Conservation (phyloP, 2,797 vertebrate genomes). For the Triplophysa yarkandensis region DNA sequence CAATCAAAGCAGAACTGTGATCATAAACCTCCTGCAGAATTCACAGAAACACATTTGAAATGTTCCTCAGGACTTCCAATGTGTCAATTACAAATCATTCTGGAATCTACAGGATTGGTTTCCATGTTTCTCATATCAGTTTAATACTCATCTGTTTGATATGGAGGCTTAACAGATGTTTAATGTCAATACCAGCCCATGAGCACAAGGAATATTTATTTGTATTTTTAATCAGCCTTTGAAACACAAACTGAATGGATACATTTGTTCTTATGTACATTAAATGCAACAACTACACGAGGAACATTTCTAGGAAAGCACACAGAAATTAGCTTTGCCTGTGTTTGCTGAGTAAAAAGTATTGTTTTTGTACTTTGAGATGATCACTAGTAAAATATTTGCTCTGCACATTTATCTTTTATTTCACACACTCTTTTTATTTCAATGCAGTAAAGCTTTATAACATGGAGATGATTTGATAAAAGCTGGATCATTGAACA, state of each 20-base stretch:
- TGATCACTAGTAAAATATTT: neutral
- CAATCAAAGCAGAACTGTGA: slow-evolving; percentile 4
- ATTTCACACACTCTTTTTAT: neutral
- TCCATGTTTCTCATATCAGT: neutral
- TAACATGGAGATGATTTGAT: neutral
- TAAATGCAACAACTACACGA: neutral
- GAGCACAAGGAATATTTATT: neutral
- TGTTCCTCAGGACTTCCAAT: neutral
- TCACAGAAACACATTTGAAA: neutral
- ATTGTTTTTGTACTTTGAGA: neutral
- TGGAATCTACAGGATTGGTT: neutral
- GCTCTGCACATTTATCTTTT: neutral
- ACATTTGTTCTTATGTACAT: neutral
- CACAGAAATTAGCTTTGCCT: neutral
- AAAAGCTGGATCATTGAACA: neutral
- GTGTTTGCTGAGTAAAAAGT: neutral
- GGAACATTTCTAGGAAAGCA: neutral
- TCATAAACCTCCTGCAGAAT: neutral
- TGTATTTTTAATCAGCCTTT: neutral
- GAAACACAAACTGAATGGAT: neutral
- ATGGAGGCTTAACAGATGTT: neutral
- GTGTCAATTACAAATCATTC: neutral
- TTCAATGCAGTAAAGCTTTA: neutral
- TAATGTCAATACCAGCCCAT: neutral
- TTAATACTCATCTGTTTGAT: neutral